These are phyloP conservation scores for Dimorphilus gyrociliatus DNA, from an alignment of 2,888 invertebrate genomes.

Conservation along the genomic window DNA sequence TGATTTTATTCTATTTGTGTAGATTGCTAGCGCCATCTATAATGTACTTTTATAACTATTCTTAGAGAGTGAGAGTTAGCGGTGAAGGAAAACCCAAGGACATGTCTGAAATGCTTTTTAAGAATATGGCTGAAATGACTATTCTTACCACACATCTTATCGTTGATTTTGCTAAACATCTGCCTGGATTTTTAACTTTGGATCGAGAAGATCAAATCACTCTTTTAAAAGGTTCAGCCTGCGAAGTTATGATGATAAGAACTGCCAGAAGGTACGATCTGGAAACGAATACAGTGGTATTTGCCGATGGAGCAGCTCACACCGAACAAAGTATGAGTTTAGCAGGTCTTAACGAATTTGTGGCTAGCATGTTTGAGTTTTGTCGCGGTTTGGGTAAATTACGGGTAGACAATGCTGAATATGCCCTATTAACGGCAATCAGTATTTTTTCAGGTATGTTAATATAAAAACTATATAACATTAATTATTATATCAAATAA, in stretches of 20 bases:
- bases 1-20: too few relatives aligned
- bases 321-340: conserved; percentile 62
- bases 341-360: conserved; percentile 86
- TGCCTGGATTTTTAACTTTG: conserved; percentile 86
- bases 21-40: too few relatives aligned
- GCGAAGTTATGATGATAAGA: conserved; percentile 93
- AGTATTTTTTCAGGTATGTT: conserved; percentile 95
- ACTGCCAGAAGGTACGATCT: conserved; percentile 88
- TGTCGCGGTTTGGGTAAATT: conserved; percentile 84
- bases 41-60: too few relatives aligned
- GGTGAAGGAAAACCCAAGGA: too few relatives aligned
- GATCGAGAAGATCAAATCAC: conserved; percentile 91
- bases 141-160: conserved; percentile 91
- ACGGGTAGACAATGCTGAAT: conserved; percentile 92
- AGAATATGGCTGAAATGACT: conserved; percentile 92
- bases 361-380: conserved; percentile 82
- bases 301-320: conserved; percentile 90
- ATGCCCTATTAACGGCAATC: conserved; percentile 84
- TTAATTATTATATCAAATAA: too few relatives aligned
- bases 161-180: conserved; percentile 88
- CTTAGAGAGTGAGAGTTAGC: too few relatives aligned
- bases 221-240: conserved; percentile 65
- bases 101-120: conserved; percentile 47
- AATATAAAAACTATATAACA: too few relatives aligned
- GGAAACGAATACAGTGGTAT: conserved; percentile 75